Evolutionary conservation across 2,113 vertebrate species (phyloP), one percentile per base, ranked within the genome.

Genomic region (Microtus oregoni): DNA sequence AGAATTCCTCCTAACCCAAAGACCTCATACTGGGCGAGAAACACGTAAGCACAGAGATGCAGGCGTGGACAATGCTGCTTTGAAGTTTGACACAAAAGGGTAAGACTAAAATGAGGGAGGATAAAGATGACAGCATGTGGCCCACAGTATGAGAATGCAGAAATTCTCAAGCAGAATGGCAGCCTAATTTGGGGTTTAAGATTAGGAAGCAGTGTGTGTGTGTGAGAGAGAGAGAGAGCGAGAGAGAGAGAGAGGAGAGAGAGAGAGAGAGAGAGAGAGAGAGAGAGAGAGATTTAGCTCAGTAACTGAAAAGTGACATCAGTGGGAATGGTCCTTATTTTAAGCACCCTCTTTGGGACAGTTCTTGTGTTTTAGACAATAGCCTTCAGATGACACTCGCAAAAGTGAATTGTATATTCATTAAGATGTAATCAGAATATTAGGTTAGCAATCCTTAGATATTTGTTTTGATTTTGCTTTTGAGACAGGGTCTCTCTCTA

Each of bases 101-200:
- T 4, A 86, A 77, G 47, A 38, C 38, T 94, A 90, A 87, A 94
- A 50, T n/a, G 81, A 86, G 0, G 20, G 52, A 81, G 26, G 26
- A 65, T 30, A 81, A 82, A 77, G 52, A 79, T 76, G 88, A 81
- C 41, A 94, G 55, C 24, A 28, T 8, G 55, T 58, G 12, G 68
- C 38, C 88, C 38, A 81, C 89, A 90, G 67, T 15, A n/a, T n/a
- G 50, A 55, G 26, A 78, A 94, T 35, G 93, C 0, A 92, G 44
- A 96, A 65, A 32, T 65, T 79, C 12, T 94, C 24, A 89, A 47
- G 26, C 17, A 94, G 73, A 92, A 93, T 35, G 67, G 32, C 24
- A 91, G 50, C 77, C 22, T 1, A 15, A 63, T 89, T 95, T 86
- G 86, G 90, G 28, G 32, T 78, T 96, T 86, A 91, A 90, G 24